phyloP scores from a whole-genome alignment of 2,113 vertebrate genomes.

The Xiphias gladius region DNA sequence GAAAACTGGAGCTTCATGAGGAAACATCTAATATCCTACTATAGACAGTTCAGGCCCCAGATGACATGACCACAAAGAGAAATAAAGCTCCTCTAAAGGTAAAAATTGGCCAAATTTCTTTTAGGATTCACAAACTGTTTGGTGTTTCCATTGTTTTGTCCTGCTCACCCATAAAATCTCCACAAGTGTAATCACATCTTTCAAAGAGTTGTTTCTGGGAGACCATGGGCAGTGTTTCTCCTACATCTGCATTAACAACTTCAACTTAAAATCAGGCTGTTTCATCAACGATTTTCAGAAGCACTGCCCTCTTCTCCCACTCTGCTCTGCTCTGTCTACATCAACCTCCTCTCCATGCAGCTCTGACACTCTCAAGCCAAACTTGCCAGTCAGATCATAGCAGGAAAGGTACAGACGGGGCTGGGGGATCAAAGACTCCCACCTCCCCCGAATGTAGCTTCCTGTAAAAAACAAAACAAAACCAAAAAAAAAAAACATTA shows the following conservation, averaged over 20 bases:
- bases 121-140: neutral
- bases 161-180: neutral
- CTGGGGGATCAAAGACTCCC: conserved; percentile 32
- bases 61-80: neutral
- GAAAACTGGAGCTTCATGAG: neutral
- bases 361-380: conserved; percentile 70
- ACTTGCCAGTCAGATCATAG: conserved; percentile 52
- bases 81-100: neutral
- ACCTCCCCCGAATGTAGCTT: conserved; percentile 46
- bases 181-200: neutral
- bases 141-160: conserved; percentile 67
- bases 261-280: neutral
- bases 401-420: conserved; percentile 85
- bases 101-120: neutral
- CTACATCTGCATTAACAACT: neutral
- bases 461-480: conserved; percentile 47
- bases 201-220: neutral
- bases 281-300: neutral
- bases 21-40: neutral
- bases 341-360: conserved; percentile 69
- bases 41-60: neutral
- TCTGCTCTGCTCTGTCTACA: conserved; percentile 1
- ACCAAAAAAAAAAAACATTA: no score
- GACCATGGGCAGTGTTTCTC: conserved; percentile 4
- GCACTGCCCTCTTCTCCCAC: conserved; percentile 12